Conservation (phyloP, 2,888 invertebrate genomes). For the Formica aserva region DNA sequence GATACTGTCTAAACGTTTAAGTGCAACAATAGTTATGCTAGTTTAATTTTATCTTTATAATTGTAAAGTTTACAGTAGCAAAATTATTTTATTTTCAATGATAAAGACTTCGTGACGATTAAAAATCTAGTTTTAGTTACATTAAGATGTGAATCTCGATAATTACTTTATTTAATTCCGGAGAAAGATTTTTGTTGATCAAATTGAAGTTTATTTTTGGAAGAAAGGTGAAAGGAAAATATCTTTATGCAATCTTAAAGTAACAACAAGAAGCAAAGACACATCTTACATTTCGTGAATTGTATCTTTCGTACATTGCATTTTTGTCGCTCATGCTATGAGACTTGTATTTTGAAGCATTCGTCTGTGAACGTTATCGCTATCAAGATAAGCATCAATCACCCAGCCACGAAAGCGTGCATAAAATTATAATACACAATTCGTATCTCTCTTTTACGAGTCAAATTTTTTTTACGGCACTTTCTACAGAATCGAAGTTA, state of each 20-base stretch:
- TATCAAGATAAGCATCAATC: slow-evolving; percentile 41
- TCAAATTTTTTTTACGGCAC: slow-evolving; percentile 18
- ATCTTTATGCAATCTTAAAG: neutral
- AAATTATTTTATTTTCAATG: neutral
- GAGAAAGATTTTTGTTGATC: neutral
- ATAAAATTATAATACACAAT: slow-evolving; percentile 35
- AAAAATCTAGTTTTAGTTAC: neutral
- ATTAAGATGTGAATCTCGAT: neutral
- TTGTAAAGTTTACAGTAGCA: neutral
- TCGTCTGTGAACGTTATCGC: slow-evolving; percentile 34
- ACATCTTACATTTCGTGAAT: neutral
- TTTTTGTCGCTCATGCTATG: neutral
- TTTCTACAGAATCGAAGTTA: neutral
- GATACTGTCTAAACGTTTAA: slow-evolving; percentile 1
- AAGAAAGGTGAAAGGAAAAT: neutral
- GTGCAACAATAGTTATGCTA: neutral
- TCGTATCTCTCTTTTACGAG: slow-evolving; percentile 26
- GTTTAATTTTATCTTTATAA: neutral
- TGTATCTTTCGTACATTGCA: neutral
- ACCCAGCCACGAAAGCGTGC: slow-evolving; percentile 13
- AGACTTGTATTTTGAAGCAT: neutral
- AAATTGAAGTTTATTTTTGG: neutral
- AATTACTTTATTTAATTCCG: neutral
- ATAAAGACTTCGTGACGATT: neutral
- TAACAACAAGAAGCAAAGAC: neutral